Percentiles rank a stretch among this genome's conserved stretches.
Evolutionary conservation across 1,140 invertebrate genomes (phyloP).

Genomic region (Tigriopus japonicus): DNA sequence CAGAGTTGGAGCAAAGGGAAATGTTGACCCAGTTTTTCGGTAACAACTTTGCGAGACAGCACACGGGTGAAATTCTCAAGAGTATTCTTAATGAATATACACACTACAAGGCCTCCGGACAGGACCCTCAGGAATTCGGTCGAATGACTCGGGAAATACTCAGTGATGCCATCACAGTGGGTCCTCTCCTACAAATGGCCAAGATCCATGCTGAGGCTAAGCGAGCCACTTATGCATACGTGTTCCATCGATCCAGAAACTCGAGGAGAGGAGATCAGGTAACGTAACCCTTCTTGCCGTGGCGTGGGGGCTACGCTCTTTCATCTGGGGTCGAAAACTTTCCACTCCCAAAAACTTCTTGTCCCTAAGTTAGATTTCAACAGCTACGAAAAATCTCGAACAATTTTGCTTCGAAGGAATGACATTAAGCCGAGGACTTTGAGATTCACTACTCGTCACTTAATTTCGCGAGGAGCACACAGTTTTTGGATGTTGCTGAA

Average conservation of each 20-base stretch:
- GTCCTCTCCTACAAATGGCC: neutral
- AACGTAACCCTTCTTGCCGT: too few relatives aligned
- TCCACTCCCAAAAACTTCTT: too few relatives aligned
- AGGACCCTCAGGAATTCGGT: neutral
- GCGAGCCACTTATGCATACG: neutral
- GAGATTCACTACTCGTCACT: too few relatives aligned
- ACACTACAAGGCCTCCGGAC: neutral
- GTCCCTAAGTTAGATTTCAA: too few relatives aligned
- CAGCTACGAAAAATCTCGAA: too few relatives aligned
- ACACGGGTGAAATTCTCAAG: neutral
- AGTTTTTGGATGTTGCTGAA: too few relatives aligned
- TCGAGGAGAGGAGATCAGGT: too few relatives aligned
- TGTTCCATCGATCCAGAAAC: neutral
- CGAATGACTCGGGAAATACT: neutral
- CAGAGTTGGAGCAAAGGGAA: neutral
- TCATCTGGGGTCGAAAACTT: too few relatives aligned
- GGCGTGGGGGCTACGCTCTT: too few relatives aligned
- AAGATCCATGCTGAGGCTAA: neutral
- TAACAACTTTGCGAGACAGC: neutral
- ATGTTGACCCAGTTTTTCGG: neutral
- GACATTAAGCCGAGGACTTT: too few relatives aligned
- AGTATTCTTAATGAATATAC: neutral
- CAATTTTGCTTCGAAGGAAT: too few relatives aligned
- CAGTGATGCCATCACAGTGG: neutral
- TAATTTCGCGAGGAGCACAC: too few relatives aligned